phyloP scores from a whole-genome alignment of 1,140 invertebrate species.

The Drosophila prosaltans region DNA sequence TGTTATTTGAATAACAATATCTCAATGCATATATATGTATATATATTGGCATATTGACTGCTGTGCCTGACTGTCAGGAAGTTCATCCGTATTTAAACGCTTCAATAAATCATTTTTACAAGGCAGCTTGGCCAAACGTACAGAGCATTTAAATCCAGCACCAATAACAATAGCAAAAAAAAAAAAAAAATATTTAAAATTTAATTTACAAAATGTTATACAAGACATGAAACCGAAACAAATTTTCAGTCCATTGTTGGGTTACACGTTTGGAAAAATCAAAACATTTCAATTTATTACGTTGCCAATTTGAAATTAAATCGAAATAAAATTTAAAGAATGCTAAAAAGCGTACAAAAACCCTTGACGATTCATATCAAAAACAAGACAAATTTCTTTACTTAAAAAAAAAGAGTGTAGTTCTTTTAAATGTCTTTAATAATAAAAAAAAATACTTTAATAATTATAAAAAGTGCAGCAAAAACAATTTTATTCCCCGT shows the following conservation, averaged over 20 bases:
- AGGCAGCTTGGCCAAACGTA: not conserved
- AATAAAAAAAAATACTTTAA: too few species aligned
- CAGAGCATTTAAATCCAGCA: not conserved
- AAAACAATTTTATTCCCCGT: conserved; percentile 37
- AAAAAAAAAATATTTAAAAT: too few species aligned
- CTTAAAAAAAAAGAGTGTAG: too few species aligned
- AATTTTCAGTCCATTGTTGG: not conserved
- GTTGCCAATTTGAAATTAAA: too few species aligned
- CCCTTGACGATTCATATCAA: too few species aligned
- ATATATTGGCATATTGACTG: conserved; percentile 26
- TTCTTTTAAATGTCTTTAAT: too few species aligned
- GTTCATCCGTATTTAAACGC: conserved; percentile 57
- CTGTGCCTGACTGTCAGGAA: conserved; percentile 53
- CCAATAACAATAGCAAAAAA: not conserved
- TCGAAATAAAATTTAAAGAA: too few species aligned
- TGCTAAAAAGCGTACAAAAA: too few species aligned
- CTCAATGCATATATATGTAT: conserved; percentile 31
- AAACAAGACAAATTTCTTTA: too few species aligned
- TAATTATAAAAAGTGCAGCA: not conserved
- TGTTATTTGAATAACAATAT: conserved; percentile 60
- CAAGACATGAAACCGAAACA: not conserved
- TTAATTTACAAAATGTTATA: not conserved
- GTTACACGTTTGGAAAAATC: not conserved
- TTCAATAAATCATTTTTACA: conserved; percentile 64
- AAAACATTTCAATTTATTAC: too few species aligned